Evolutionary conservation across 2,888 invertebrate genomes (phyloP).

Genomic region (Ophion slaviceki): DNA sequence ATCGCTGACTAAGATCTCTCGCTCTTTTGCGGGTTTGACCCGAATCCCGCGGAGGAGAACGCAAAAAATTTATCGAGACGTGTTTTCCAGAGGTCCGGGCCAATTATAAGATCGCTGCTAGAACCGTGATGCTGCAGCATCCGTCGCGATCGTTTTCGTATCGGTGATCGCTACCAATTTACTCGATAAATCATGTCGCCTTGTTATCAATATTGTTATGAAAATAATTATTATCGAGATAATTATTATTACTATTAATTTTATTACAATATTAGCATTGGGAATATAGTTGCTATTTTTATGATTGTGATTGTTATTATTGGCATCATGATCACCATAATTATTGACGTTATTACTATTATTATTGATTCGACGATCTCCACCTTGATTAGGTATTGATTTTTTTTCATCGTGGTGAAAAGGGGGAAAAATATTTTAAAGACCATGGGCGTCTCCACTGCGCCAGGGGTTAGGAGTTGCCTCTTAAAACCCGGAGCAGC

Average conservation of each 20-base stretch:
- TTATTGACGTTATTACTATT: neutral
- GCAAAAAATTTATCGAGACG: neutral
- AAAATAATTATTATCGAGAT: neutral
- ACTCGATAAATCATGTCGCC: too few species aligned
- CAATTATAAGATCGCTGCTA: constrained; percentile 9
- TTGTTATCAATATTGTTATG: neutral
- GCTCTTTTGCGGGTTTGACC: constrained; percentile 8
- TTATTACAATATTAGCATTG: too few species aligned
- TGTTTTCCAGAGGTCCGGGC: constrained; percentile 1
- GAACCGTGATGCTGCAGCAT: neutral
- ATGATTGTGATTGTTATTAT: neutral
- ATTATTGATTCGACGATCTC: too few species aligned
- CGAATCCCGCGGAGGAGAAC: neutral
- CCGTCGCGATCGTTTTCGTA: neutral
- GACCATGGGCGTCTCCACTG: too few species aligned
- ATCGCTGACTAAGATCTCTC: constrained; percentile 18
- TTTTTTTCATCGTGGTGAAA: too few species aligned
- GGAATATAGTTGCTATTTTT: neutral
- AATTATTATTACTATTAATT: neutral
- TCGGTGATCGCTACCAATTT: neutral
- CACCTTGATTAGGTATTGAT: too few species aligned
- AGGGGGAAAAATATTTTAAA: too few species aligned
- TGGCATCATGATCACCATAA: neutral
- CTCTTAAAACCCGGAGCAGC: too few species aligned
- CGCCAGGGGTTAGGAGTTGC: too few species aligned